Conservation (phyloP, 2,888 invertebrate genomes). For the Phymatocera aterrima region DNA sequence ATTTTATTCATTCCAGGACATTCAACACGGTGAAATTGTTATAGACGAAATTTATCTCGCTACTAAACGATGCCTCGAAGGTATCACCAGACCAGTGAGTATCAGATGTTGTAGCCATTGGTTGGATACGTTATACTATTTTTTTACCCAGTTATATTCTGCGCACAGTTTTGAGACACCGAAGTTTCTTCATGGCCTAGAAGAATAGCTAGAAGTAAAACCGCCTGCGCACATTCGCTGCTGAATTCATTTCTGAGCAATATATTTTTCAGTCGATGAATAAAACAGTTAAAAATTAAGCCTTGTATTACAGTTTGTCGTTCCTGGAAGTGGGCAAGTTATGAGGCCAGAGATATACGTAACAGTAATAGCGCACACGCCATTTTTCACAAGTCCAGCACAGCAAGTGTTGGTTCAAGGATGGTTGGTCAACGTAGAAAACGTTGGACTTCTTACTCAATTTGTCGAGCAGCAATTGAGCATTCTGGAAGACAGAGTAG, state of each 20-base stretch:
- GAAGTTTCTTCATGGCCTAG: too few relatives aligned
- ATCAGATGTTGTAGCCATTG: background rate
- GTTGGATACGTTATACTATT: background rate
- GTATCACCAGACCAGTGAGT: slow-evolving; percentile 77
- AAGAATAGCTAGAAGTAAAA: too few relatives aligned
- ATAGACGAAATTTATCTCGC: slow-evolving; percentile 79
- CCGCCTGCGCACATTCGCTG: too few relatives aligned
- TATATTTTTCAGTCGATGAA: too few relatives aligned
- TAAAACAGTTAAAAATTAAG: slow-evolving; percentile 23
- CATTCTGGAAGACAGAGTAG: slow-evolving; percentile 79
- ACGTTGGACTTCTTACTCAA: slow-evolving; percentile 78
- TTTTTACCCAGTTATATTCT: too few relatives aligned
- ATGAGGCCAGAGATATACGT: slow-evolving; percentile 84
- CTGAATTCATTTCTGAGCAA: too few relatives aligned
- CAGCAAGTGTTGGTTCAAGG: slow-evolving; percentile 86
- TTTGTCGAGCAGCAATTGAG: slow-evolving; percentile 79
- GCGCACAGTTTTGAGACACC: too few relatives aligned
- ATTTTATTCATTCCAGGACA: slow-evolving; percentile 72
- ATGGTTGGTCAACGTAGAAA: slow-evolving; percentile 79
- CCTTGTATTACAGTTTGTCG: slow-evolving; percentile 76
- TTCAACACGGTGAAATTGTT: slow-evolving; percentile 79
- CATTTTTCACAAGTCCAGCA: slow-evolving; percentile 83
- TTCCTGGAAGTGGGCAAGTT: slow-evolving; percentile 80
- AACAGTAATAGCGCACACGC: slow-evolving; percentile 86
- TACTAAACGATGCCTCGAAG: slow-evolving; percentile 77